Evolutionary conservation across 2,113 vertebrate genomes (phyloP).

Genomic region (Chaetodon auriga): DNA sequence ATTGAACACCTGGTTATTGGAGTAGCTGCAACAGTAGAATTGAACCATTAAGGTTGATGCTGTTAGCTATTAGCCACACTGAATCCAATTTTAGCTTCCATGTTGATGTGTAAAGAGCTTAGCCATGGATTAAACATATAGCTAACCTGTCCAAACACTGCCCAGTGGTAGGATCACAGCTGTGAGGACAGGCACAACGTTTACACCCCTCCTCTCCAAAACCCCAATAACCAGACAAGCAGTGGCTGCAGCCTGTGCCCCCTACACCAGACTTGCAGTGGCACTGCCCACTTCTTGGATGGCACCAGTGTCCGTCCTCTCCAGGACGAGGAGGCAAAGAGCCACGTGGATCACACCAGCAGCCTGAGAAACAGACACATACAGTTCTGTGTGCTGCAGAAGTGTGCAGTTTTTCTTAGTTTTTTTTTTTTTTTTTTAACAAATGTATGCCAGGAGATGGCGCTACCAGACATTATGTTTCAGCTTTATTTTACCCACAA

Average conservation of each 20-base stretch:
- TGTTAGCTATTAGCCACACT: not conserved
- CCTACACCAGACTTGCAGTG: conserved; percentile 89
- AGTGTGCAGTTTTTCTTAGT: not conserved
- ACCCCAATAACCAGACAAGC: conserved; percentile 90
- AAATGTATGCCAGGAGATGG: conserved; percentile 49
- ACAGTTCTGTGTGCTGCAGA: not conserved
- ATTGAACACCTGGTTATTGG: conserved; percentile 82
- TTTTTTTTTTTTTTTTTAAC: not conserved
- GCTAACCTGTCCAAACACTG: conserved; percentile 85
- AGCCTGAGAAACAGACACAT: conserved; percentile 78
- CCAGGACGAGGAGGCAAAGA: conserved; percentile 77
- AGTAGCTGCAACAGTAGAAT: conserved; percentile 73
- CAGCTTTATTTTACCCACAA: not conserved
- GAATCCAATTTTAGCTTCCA: not conserved
- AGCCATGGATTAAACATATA: not conserved
- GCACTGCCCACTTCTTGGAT: conserved; percentile 90
- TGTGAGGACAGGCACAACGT: conserved; percentile 86
- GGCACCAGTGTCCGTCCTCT: conserved; percentile 82
- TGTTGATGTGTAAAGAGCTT: not conserved
- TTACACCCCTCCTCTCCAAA: conserved; percentile 88
- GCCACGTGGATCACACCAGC: conserved; percentile 87
- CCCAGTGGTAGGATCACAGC: conserved; percentile 87
- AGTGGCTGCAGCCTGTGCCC: conserved; percentile 85
- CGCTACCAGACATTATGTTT: conserved; percentile 1
- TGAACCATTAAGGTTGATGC: not conserved